phyloP scores from a whole-genome alignment of 2,113 vertebrate species.

The Orientallactaga bullata region DNA sequence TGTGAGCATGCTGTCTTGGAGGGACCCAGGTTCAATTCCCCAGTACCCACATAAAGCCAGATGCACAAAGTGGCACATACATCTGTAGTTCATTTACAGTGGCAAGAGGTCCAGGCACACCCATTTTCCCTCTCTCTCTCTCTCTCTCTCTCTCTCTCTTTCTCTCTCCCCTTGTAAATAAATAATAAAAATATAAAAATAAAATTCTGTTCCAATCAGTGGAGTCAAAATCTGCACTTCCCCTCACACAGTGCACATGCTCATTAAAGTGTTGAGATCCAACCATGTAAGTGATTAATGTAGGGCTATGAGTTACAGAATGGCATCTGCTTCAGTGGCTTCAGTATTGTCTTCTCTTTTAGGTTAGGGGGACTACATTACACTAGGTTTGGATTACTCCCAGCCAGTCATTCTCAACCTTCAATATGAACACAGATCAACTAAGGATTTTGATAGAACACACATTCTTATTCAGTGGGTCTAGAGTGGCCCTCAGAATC shows the following conservation, averaged over 20 bases:
- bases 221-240: not conserved
- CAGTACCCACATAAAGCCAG: no score
- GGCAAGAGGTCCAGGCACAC: no score
- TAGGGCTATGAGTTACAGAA: not conserved
- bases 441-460: not conserved
- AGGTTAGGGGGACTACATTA: not conserved
- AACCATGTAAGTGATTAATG: not conserved
- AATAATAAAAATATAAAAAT: no score
- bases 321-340: not conserved
- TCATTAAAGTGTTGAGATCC: not conserved
- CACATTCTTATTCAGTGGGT: not conserved
- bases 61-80: no score
- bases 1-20: not conserved
- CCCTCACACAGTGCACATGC: fast-evolving
- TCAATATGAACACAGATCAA: not conserved
- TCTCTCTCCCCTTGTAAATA: no score
- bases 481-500: not conserved
- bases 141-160: no score
- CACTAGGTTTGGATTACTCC: not conserved
- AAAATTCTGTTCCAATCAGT: not conserved
- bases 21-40: no score
- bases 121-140: no score
- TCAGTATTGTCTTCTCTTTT: not conserved
- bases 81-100: no score
- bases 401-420: not conserved